Base-by-base conservation (phyloP, 2,797 vertebrate genomes). In the Coracias cyanogaster region DNA sequence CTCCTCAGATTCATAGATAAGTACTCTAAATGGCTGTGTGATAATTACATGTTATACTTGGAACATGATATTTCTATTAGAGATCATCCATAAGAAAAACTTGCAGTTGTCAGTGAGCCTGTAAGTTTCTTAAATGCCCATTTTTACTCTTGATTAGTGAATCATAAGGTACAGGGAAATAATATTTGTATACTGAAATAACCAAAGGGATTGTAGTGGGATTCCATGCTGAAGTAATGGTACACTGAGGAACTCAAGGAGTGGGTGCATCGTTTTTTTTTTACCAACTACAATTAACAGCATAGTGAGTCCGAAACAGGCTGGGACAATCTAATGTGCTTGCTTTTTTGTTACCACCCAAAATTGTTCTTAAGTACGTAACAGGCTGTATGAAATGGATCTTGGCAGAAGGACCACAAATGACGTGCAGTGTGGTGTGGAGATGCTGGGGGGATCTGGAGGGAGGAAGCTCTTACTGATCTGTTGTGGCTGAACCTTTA, bases 1-100 rank as follows among this genome's bases (percentile, higher is more conserved):
- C 95, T 97, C 94, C 94, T 96, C 94, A 96, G 96, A 96, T 97
- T 95, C 60, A 51, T 1, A 93, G 96, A 97, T 97, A 96, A 96
- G 70, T 84, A 22, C 60, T 93, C 82, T 89, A 96, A 92, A 94
- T 94, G 90, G 37, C 89, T 94, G 91, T 45, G 84, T 95, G 52
- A 86, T 96, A 94, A 95, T 96, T 95, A 82, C 81, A 80, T 6
- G 52, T 95, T 96, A 85, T 94, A 95, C 95, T 94, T 97, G 95
- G 93, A 96, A 87, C 92, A 67, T 61, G 66, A 65, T 71, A 94
- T 95, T 93, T 95, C 57, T 96, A 0, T 89, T 96, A 83, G 94
- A 94, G 29, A 48, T 84, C 51, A 71, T 95, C 93, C 90, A 85
- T 92, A 84, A 93, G 70, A 86, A 64, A 84, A 57, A 79, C 61